phyloP scores from a whole-genome alignment of 2,797 vertebrate species.

The Gambelia wislizenii region DNA sequence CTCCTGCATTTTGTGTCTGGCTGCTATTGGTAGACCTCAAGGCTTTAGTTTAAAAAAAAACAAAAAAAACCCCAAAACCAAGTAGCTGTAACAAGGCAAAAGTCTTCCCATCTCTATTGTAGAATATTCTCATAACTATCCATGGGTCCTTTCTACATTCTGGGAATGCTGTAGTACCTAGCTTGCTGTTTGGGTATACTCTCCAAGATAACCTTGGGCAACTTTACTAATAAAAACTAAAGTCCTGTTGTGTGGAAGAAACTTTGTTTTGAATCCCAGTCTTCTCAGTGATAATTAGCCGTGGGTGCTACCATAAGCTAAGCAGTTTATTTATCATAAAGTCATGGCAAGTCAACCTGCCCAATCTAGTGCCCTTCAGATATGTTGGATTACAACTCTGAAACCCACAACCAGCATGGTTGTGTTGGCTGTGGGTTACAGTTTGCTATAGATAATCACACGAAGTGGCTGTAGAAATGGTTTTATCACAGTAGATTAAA shows the following conservation, averaged over 20 bases:
- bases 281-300: background rate
- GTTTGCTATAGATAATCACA: background rate
- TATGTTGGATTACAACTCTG: background rate
- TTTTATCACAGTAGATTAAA: background rate
- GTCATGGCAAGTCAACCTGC: background rate
- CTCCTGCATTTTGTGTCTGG: background rate
- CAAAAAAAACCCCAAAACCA: too few relatives aligned
- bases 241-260: background rate
- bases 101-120: background rate
- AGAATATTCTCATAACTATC: too few relatives aligned
- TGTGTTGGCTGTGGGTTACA: background rate
- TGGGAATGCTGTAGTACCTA: background rate
- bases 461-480: background rate
- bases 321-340: background rate
- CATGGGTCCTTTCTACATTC: background rate
- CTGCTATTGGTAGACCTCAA: background rate
- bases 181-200: background rate
- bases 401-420: background rate
- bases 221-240: background rate
- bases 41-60: too few relatives aligned
- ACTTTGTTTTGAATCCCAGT: background rate
- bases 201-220: background rate
- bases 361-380: background rate
- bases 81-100: background rate
- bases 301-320: background rate